Evolutionary conservation across 2,113 vertebrate genomes (phyloP), one percentile per base, ranked within the genome.

Genomic region (Pampusana beccarii): DNA sequence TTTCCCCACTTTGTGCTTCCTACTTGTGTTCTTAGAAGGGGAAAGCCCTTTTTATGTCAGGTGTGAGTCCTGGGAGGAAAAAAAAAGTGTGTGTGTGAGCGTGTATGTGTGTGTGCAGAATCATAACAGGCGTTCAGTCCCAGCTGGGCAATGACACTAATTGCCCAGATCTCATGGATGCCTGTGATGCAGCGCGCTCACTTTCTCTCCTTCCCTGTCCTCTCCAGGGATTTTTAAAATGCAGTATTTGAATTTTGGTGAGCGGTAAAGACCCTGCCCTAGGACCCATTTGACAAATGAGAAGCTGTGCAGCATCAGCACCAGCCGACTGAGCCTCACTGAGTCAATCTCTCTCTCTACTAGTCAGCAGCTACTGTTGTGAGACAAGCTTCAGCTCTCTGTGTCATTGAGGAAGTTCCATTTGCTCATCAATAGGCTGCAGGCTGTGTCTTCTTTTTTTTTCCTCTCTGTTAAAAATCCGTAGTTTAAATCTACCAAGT

Each of bases 241-340:
- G 95, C 97, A 97, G 97, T 97, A 97, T 98, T 98, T 98, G 97
- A 98, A 98, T 98, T 98, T 98, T 98, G 98, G 98, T 97, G 98
- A 98, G 98, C 97, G 97, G 97, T 97, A 97, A 97, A 97, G 98
- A 97, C 97, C 95, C 97, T 98, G 98, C 97, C 97, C 97, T 97
- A 97, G 98, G 98, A 98, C 97, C 98, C 98, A 97, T 98, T 98
- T 98, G 98, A 98, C 98, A 98, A 98, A 98, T 98, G 98, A 98
- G 97, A 97, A 98, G 96, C 94, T 91, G 85, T 84, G 93, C 97
- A 98, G 97, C 97, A 96, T 97, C 98, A 95, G 95, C 94, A 97
- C 94, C 98, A 95, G 94, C 92, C 95, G 97, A 95, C 97, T 96
- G 97, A 98, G 96, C 96, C 95, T 97, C 96, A 9, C 96, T 92